These are phyloP conservation scores for Deladenus siricidicola DNA, from an alignment of 2,888 invertebrate genomes.

Conservation along the genomic window DNA sequence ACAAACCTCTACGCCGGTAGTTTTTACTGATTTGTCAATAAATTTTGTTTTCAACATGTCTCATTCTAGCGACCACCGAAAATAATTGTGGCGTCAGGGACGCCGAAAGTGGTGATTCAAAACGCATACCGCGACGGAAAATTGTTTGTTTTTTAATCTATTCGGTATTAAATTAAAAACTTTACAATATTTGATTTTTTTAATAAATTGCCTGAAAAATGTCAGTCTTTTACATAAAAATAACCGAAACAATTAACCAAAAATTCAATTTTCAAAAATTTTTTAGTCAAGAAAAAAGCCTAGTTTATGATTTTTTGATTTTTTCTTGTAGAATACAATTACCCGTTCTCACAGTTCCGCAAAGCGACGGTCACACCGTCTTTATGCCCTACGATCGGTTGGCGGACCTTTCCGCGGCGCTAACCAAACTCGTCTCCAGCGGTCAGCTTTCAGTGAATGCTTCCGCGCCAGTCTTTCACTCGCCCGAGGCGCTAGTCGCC, in stretches of 20 bases:
- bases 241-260: too few relatives aligned
- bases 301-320: too few relatives aligned
- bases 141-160: too few relatives aligned
- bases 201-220: too few relatives aligned
- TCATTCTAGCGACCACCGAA: background rate
- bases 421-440: constrained; percentile 13
- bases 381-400: constrained; percentile 12
- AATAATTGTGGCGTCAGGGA: constrained; percentile 13
- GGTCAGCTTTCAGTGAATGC: constrained; percentile 12
- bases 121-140: constrained; percentile 4
- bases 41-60: background rate
- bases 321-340: constrained; percentile 9
- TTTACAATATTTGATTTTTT: too few relatives aligned
- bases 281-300: too few relatives aligned
- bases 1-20: background rate
- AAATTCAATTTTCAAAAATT: too few relatives aligned
- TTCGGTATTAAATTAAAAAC: too few relatives aligned
- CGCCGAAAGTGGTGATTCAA: constrained; percentile 12
- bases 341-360: constrained; percentile 13
- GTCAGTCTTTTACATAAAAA: too few relatives aligned
- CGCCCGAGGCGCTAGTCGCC: background rate
- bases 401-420: constrained; percentile 15
- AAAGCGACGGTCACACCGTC: constrained; percentile 6
- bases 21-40: background rate
- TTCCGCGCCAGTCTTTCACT: background rate